phyloP scores from a whole-genome alignment of 2,888 invertebrate genomes.

The Sesia apiformis region DNA sequence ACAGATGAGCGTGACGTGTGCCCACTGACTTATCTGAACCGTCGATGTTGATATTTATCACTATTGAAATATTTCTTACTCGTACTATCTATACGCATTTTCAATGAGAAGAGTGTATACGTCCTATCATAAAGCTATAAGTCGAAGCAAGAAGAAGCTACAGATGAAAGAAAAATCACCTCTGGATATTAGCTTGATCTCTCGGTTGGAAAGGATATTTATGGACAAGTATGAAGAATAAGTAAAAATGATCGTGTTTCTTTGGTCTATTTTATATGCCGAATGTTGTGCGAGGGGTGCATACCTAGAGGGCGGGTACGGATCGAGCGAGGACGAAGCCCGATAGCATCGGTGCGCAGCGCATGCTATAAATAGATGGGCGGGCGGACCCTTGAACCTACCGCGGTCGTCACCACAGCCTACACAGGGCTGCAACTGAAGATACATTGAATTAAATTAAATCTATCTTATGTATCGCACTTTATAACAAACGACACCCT shows the following conservation, averaged over 20 bases:
- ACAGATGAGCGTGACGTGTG: constrained; percentile 61
- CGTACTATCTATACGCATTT: constrained; percentile 17
- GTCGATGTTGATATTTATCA: constrained; percentile 26
- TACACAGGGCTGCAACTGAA: constrained; percentile 34
- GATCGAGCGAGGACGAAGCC: constrained; percentile 34
- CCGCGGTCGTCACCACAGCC: constrained; percentile 49
- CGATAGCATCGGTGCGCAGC: constrained; percentile 7
- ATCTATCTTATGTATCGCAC: too few species aligned
- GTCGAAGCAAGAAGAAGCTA: not conserved
- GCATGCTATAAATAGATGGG: constrained; percentile 62
- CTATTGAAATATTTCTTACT: constrained; percentile 18
- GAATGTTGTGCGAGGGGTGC: constrained; percentile 52
- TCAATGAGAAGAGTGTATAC: constrained; percentile 22
- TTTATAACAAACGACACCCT: too few species aligned
- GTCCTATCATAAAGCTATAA: not conserved
- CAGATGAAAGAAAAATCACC: too few species aligned
- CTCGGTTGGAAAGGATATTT: constrained; percentile 41
- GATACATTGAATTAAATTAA: too few species aligned
- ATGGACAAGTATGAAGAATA: constrained; percentile 68
- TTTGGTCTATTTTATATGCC: constrained; percentile 43
- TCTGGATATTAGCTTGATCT: not conserved
- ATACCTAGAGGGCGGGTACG: constrained; percentile 52
- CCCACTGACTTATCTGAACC: constrained; percentile 30
- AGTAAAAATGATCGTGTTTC: constrained; percentile 9
- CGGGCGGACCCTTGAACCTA: constrained; percentile 68